Percentiles rank a stretch among this genome's conserved stretches.
phyloP scores from a whole-genome alignment of 2,888 invertebrate species.

The Trilocha varians region DNA sequence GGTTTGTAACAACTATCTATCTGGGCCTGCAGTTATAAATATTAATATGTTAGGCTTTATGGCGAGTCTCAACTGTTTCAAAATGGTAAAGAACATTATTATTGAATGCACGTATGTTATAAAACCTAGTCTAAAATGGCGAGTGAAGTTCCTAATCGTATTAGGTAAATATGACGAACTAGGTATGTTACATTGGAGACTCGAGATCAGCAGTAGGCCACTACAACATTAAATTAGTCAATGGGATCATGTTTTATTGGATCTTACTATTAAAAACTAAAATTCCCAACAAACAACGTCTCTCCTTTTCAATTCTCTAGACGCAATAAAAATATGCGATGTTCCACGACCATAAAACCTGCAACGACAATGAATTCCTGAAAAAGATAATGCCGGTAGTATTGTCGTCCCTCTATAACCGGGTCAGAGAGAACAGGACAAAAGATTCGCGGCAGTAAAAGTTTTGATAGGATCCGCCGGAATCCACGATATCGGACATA shows the following conservation, averaged over 20 bases:
- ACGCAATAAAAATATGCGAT: slow-evolving; percentile 70
- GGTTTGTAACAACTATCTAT: too few relatives aligned
- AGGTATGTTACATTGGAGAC: too few relatives aligned
- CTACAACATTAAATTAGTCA: neutral
- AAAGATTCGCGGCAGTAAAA: slow-evolving; percentile 59
- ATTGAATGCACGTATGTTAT: too few relatives aligned
- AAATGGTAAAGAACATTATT: too few relatives aligned
- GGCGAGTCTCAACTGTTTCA: too few relatives aligned
- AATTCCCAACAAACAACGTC: neutral
- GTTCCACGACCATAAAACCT: slow-evolving; percentile 60
- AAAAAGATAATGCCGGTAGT: slow-evolving; percentile 58
- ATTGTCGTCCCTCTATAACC: slow-evolving; percentile 53
- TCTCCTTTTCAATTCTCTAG: slow-evolving; percentile 50
- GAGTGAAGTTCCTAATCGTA: too few relatives aligned
- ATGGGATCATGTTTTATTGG: neutral
- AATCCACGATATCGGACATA: slow-evolving; percentile 63
- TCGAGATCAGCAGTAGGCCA: too few relatives aligned
- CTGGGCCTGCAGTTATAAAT: too few relatives aligned
- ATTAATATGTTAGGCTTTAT: too few relatives aligned
- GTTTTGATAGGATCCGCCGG: slow-evolving; percentile 65
- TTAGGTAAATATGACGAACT: too few relatives aligned
- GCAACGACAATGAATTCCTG: slow-evolving; percentile 69
- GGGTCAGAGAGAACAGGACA: slow-evolving; percentile 51
- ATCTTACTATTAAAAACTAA: neutral
- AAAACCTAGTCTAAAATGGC: too few relatives aligned